Conservation (phyloP, 1,140 invertebrate species). For the Drosophila grimshawi region DNA sequence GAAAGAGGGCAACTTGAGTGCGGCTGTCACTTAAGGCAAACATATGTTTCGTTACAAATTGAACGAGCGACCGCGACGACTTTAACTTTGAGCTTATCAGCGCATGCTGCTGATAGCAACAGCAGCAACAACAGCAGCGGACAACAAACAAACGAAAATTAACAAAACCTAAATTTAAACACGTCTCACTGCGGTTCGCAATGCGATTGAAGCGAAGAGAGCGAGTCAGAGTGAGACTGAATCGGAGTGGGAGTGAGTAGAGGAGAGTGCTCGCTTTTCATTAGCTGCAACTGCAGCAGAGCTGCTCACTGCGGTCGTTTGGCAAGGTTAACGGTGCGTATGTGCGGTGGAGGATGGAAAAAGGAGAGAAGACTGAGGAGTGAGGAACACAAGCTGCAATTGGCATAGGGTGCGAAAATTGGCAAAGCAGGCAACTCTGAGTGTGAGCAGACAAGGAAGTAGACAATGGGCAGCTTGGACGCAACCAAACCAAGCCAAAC, state of each 20-base stretch:
- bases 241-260: constrained; percentile 4
- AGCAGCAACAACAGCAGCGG: constrained; percentile 24
- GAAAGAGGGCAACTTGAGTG: constrained; percentile 59
- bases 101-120: constrained; percentile 53
- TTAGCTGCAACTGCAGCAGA: constrained; percentile 45
- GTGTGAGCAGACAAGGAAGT: constrained; percentile 12
- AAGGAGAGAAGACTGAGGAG: background rate
- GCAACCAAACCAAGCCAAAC: constrained; percentile 10
- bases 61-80: constrained; percentile 61
- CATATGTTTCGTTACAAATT: constrained; percentile 81
- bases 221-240: constrained; percentile 1
- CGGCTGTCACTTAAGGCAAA: constrained; percentile 76
- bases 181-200: constrained; percentile 71
- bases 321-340: constrained; percentile 48
- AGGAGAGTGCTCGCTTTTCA: constrained; percentile 24
- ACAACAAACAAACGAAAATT: constrained; percentile 71
- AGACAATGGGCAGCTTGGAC: background rate
- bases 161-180: constrained; percentile 80
- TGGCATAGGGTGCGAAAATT: constrained; percentile 4
- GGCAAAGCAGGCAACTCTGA: constrained; percentile 27
- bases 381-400: constrained; percentile 18
- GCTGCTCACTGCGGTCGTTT: constrained; percentile 52
- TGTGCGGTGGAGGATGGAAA: background rate
- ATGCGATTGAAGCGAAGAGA: constrained; percentile 9
- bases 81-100: constrained; percentile 64